These are phyloP conservation scores for Thunnus thynnus DNA, from an alignment of 2,113 vertebrate species.

Conservation along the genomic window DNA sequence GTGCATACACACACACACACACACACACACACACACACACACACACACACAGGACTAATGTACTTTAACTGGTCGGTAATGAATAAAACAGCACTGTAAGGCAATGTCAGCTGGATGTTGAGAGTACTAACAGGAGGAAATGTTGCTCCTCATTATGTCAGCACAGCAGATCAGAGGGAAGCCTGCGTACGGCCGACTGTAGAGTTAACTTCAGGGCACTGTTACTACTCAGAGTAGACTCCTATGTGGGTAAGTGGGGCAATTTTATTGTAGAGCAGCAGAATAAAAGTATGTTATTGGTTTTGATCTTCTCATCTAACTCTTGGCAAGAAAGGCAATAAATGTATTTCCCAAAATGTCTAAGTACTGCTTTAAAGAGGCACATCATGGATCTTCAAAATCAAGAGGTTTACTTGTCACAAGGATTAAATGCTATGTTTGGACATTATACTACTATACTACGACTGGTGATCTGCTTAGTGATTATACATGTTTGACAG, in stretches of 20 bases:
- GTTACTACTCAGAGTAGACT: neutral
- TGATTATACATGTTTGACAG: too few relatives aligned
- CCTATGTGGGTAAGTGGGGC: constrained; percentile 20
- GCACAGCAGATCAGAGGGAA: constrained; percentile 42
- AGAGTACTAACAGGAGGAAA: constrained; percentile 49
- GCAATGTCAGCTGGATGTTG: constrained; percentile 34
- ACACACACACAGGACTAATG: constrained; percentile 34
- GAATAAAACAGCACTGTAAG: constrained; percentile 50
- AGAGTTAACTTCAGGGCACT: constrained; percentile 46
- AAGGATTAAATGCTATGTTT: too few relatives aligned
- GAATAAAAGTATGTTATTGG: neutral
- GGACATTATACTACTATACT: too few relatives aligned
- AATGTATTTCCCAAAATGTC: too few relatives aligned
- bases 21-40: neutral
- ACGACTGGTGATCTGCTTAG: too few relatives aligned
- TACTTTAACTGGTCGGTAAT: constrained; percentile 37
- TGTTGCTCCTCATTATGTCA: constrained; percentile 50
- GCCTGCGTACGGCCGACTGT: neutral
- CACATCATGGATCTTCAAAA: too few relatives aligned
- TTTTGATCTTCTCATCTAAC: too few relatives aligned
- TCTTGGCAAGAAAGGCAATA: too few relatives aligned
- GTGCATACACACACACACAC: neutral
- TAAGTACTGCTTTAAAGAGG: too few relatives aligned
- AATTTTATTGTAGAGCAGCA: neutral
- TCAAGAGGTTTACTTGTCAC: too few relatives aligned